Conservation (phyloP, 92 coral and sea anemone genomes). For the Porites lobata region DNA sequence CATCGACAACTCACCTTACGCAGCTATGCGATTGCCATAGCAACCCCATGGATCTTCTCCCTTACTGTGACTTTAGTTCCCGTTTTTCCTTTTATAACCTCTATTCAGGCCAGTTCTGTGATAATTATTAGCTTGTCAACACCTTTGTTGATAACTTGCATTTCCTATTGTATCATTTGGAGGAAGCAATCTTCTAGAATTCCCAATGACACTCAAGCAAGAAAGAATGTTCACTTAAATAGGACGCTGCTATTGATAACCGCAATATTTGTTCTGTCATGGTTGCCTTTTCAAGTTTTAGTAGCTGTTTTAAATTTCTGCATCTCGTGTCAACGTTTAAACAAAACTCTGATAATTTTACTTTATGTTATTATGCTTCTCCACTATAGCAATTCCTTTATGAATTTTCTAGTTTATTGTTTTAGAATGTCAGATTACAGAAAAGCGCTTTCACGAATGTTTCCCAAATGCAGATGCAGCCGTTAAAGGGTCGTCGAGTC, state of each 20-base stretch:
- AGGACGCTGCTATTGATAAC: slow-evolving; percentile 34
- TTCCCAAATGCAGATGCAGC: too few relatives aligned
- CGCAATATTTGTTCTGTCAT: neutral
- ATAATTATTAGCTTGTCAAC: neutral
- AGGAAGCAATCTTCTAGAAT: neutral
- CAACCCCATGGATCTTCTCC: slow-evolving; percentile 55
- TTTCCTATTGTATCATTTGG: slow-evolving; percentile 24
- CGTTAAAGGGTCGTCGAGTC: too few relatives aligned
- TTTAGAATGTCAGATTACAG: slow-evolving; percentile 21
- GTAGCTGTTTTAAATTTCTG: too few relatives aligned
- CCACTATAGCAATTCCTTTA: neutral
- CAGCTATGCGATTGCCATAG: slow-evolving; percentile 36
- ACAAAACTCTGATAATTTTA: too few relatives aligned
- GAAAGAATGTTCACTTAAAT: neutral
- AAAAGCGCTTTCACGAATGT: neutral
- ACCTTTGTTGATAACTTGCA: slow-evolving; percentile 1
- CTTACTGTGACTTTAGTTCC: neutral
- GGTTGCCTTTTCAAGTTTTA: neutral
- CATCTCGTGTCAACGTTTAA: neutral
- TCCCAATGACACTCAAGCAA: neutral
- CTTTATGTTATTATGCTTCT: neutral
- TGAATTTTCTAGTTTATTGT: slow-evolving; percentile 4
- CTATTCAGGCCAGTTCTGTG: neutral
- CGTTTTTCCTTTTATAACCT: neutral
- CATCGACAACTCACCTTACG: slow-evolving; percentile 34